Evolutionary conservation across 1,140 invertebrate genomes (phyloP).

Genomic region (Frieseomelitta varia): DNA sequence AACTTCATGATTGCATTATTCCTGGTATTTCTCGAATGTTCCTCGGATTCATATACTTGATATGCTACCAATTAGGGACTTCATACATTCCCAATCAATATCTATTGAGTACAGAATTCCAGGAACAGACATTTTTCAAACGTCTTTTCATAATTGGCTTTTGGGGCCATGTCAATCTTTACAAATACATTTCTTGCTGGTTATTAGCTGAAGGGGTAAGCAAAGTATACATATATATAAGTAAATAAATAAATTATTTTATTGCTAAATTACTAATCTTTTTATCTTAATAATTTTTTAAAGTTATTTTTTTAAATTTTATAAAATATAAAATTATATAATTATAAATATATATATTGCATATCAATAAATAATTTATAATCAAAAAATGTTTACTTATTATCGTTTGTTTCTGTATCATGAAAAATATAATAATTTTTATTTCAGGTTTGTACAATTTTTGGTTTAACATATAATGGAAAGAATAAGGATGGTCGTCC

Average conservation of each 20-base stretch:
- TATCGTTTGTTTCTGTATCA: neutral
- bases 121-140: constrained; percentile 84
- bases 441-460: constrained; percentile 83
- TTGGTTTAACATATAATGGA: constrained; percentile 93
- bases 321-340: too few species aligned
- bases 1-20: constrained; percentile 80
- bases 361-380: neutral
- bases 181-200: constrained; percentile 97
- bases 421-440: neutral
- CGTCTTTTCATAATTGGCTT: constrained; percentile 88
- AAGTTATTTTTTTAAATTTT: too few species aligned
- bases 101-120: constrained; percentile 86
- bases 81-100: constrained; percentile 88
- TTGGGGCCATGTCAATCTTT: constrained; percentile 92
- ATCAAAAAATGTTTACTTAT: neutral
- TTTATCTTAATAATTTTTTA: too few species aligned
- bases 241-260: neutral
- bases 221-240: neutral
- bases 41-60: constrained; percentile 88
- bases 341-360: neutral
- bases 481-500: constrained; percentile 83
- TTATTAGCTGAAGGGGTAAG: constrained; percentile 92
- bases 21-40: constrained; percentile 83
- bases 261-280: too few species aligned
- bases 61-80: constrained; percentile 88